A percentile compares a stretch with the other conserved stretches of the same genome.
Evolutionary conservation across 2,888 invertebrate genomes (phyloP).

Genomic region (Apotomis betuletana): DNA sequence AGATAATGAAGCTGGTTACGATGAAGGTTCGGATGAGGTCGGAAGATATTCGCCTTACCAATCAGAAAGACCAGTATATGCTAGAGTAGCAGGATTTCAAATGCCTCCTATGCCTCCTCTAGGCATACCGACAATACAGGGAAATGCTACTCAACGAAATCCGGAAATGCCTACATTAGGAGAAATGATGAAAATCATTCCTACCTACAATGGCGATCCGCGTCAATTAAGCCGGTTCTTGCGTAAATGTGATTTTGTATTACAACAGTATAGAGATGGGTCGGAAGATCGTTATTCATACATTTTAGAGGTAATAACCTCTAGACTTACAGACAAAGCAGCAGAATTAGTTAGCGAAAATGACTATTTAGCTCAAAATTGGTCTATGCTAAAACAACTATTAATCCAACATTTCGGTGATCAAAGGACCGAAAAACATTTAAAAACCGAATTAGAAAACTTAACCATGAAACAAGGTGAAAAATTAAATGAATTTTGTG

Average conservation of each 20-base stretch:
- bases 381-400: neutral
- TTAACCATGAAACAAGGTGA: constrained; percentile 1
- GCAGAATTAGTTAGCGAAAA: constrained; percentile 1
- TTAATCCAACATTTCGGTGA: constrained; percentile 3
- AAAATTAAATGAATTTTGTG: constrained; percentile 14
- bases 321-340: neutral
- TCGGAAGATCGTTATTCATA: neutral
- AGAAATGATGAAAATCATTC: constrained; percentile 14
- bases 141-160: neutral
- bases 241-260: neutral
- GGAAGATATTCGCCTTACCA: constrained; percentile 1
- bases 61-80: neutral
- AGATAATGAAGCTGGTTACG: neutral
- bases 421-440: constrained; percentile 14
- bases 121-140: neutral
- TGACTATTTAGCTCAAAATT: neutral
- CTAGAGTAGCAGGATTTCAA: neutral
- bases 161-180: neutral
- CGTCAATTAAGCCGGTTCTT: constrained; percentile 2
- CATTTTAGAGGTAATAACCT: constrained; percentile 7
- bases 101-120: neutral
- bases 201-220: constrained; percentile 5
- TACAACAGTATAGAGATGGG: constrained; percentile 4
- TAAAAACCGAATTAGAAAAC: constrained; percentile 11
- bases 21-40: neutral